Evolutionary conservation across 2,888 invertebrate genomes (phyloP).

Genomic region (Drosophila rellima): DNA sequence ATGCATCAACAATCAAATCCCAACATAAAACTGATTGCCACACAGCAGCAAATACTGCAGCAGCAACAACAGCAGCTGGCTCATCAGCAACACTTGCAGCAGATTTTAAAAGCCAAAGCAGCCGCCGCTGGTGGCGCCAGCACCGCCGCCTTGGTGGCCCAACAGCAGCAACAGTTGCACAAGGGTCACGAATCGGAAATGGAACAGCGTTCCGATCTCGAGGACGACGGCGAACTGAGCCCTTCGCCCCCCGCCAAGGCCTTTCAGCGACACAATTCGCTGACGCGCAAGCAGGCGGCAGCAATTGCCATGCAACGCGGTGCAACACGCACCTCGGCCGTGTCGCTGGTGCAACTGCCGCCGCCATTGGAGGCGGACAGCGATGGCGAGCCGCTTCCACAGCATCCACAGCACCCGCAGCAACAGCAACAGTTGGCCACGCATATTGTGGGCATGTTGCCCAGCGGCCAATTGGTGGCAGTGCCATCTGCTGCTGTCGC

Average conservation of each 20-base stretch:
- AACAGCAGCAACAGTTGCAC: conserved; percentile 81
- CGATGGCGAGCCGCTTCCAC: conserved; percentile 87
- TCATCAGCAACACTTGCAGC: conserved; percentile 83
- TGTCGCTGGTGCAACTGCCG: conserved; percentile 92
- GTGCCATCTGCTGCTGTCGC: conserved; percentile 74
- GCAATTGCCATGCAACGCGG: conserved; percentile 87
- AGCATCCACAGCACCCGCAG: conserved; percentile 48
- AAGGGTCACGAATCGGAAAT: conserved; percentile 82
- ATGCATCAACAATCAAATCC: conserved; percentile 80
- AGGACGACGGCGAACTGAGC: conserved; percentile 85
- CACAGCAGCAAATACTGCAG: conserved; percentile 81
- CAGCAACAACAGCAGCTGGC: conserved; percentile 83
- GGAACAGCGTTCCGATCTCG: conserved; percentile 83
- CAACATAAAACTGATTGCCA: conserved; percentile 82
- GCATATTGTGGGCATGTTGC: conserved; percentile 76
- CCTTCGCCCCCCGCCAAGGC: conserved; percentile 86
- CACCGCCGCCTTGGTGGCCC: conserved; percentile 82
- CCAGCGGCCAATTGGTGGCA: conserved; percentile 77
- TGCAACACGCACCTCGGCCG: conserved; percentile 88
- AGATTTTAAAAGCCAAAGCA: conserved; percentile 83
- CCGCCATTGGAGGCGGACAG: conserved; percentile 91
- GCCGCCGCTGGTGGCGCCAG: conserved; percentile 80
- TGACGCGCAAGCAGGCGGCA: conserved; percentile 88
- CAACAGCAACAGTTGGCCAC: conserved; percentile 74
- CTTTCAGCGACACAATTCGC: conserved; percentile 89